phyloP scores from a whole-genome alignment of 2,113 vertebrate genomes.

The Limanda limanda region DNA sequence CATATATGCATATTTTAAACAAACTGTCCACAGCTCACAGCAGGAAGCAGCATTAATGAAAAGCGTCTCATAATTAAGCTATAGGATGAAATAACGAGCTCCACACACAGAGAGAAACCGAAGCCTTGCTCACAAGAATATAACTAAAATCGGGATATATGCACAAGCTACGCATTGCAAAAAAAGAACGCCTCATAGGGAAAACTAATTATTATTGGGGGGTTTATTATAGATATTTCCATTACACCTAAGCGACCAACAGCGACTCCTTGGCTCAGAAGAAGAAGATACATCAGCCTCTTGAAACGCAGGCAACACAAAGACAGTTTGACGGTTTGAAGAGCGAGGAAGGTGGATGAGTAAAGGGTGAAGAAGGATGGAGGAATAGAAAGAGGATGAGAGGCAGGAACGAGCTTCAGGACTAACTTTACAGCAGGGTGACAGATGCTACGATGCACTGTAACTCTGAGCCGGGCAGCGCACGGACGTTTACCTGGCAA shows the following conservation, averaged over 20 bases:
- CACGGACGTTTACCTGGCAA: constrained; percentile 18
- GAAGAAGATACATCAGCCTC: background rate
- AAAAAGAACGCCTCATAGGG: background rate
- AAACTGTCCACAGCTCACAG: constrained; percentile 58
- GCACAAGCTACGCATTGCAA: background rate
- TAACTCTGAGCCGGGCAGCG: constrained; percentile 33
- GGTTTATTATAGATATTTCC: background rate
- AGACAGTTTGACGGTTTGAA: background rate
- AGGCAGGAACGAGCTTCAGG: background rate
- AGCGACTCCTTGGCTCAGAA: background rate
- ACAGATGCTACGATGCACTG: constrained; percentile 28
- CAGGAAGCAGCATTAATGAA: constrained; percentile 68
- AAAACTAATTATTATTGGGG: background rate
- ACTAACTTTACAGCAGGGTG: constrained; percentile 22
- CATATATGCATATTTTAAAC: constrained; percentile 46
- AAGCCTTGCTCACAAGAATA: constrained; percentile 41
- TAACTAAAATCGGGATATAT: background rate
- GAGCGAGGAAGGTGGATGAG: background rate
- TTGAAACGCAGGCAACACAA: background rate
- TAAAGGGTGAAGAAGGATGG: constrained; percentile 4
- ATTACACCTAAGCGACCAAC: background rate
- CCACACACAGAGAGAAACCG: constrained; percentile 21
- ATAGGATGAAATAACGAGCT: constrained; percentile 69
- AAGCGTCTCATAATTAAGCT: constrained; percentile 68
- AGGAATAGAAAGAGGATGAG: background rate